These are phyloP conservation scores for Rhingia campestris DNA, from an alignment of 2,888 invertebrate species.

Conservation along the genomic window DNA sequence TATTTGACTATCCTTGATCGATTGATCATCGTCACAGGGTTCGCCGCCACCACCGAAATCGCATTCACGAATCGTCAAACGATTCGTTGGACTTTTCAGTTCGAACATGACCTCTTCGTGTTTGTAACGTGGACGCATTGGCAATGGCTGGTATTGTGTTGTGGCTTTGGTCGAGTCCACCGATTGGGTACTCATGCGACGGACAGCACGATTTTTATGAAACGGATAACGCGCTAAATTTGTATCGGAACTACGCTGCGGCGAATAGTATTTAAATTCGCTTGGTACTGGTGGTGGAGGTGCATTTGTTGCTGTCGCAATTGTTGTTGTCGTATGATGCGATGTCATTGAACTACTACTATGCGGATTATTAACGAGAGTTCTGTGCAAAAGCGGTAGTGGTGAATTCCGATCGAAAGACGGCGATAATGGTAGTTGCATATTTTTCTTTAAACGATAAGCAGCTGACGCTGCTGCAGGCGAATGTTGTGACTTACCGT, in stretches of 20 bases:
- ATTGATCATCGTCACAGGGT: slow-evolving; percentile 82
- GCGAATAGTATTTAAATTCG: slow-evolving; percentile 82
- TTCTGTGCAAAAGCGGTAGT: slow-evolving; percentile 81
- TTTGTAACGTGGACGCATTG: slow-evolving; percentile 81
- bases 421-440: slow-evolving; percentile 82
- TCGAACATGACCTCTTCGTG: slow-evolving; percentile 82
- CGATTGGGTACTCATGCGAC: slow-evolving; percentile 81
- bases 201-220: slow-evolving; percentile 81
- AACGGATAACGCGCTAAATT: slow-evolving; percentile 81
- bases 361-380: slow-evolving; percentile 73
- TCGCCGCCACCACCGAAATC: slow-evolving; percentile 83
- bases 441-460: slow-evolving; percentile 79
- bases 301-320: slow-evolving; percentile 79
- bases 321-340: slow-evolving; percentile 77
- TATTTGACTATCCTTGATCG: slow-evolving; percentile 83
- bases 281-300: slow-evolving; percentile 81
- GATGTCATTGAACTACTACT: slow-evolving; percentile 69
- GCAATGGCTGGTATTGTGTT: slow-evolving; percentile 81
- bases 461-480: slow-evolving; percentile 79
- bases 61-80: slow-evolving; percentile 82
- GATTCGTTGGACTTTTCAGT: slow-evolving; percentile 82
- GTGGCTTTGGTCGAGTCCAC: slow-evolving; percentile 81
- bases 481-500: slow-evolving; percentile 83
- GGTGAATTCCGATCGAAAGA: slow-evolving; percentile 82
- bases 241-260: slow-evolving; percentile 80